Conservation (phyloP, 2,888 invertebrate genomes). For the Ophion ventricosus region DNA sequence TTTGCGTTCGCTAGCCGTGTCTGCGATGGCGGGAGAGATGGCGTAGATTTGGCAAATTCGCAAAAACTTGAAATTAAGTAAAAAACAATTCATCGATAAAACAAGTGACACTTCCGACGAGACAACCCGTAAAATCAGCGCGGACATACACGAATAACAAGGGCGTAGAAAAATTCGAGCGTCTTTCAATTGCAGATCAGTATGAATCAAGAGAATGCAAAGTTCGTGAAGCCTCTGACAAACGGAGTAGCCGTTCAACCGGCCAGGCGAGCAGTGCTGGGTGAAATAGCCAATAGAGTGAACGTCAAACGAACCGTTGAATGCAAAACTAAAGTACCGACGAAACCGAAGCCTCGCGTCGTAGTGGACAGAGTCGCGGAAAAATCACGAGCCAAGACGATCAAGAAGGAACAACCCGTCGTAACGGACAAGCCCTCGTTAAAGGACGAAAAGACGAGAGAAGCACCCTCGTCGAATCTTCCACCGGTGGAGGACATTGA, state of each 20-base stretch:
- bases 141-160: no score
- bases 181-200: conserved; percentile 70
- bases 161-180: conserved; percentile 27
- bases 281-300: conserved; percentile 85
- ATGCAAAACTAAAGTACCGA: conserved; percentile 37
- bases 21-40: no score
- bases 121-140: conserved; percentile 28
- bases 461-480: conserved; percentile 74
- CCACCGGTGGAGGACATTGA: conserved; percentile 89
- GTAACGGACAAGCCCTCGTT: no score
- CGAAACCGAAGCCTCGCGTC: conserved; percentile 67
- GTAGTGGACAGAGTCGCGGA: no score
- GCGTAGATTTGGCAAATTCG: no score
- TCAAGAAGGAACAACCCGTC: no score
- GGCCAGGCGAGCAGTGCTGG: conserved; percentile 83
- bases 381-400: no score
- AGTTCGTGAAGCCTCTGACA: conserved; percentile 72
- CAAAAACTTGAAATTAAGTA: no score
- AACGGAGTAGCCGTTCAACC: conserved; percentile 64
- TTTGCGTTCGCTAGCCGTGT: no score
- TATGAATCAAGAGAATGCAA: conserved; percentile 79
- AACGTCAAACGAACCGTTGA: conserved; percentile 81
- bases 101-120: neutral
- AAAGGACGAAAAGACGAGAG: no score
- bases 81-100: no score